Evolutionary conservation across 2,797 vertebrate species (phyloP).

Genomic region (Sebastiscus tertius): DNA sequence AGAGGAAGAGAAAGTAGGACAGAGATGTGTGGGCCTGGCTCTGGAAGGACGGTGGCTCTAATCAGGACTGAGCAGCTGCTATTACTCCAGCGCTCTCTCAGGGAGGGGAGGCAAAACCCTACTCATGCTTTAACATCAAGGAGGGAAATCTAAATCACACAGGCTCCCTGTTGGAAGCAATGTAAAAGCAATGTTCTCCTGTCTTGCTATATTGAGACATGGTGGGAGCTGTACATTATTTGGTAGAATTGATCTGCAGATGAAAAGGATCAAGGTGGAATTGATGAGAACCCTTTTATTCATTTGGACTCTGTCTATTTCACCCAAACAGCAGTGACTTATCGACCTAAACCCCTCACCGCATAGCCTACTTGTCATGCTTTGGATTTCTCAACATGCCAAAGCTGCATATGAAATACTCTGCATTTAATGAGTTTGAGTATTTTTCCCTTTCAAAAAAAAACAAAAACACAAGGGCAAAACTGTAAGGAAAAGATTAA

Average conservation of each 20-base stretch:
- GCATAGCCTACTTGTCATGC: neutral
- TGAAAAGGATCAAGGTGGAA: constrained; percentile 7
- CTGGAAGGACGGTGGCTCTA: constrained; percentile 71
- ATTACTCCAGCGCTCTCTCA: constrained; percentile 73
- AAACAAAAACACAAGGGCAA: neutral
- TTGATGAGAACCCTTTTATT: neutral
- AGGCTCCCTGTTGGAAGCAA: constrained; percentile 28
- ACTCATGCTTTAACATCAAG: constrained; percentile 66
- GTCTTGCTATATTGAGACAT: constrained; percentile 13
- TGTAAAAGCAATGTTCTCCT: constrained; percentile 19
- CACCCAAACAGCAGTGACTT: neutral
- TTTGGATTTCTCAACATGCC: neutral
- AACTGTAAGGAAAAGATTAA: neutral
- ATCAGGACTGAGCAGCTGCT: constrained; percentile 81
- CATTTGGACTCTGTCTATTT: neutral
- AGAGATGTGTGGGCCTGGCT: constrained; percentile 72
- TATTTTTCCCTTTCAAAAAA: neutral
- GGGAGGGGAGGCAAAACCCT: constrained; percentile 64
- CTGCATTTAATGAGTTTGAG: neutral
- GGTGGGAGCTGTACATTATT: constrained; percentile 3
- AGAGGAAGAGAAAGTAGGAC: constrained; percentile 72
- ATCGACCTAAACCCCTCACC: neutral
- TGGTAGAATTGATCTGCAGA: constrained; percentile 11
- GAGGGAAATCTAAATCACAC: constrained; percentile 54
- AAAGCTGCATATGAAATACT: neutral